These are phyloP conservation scores for Agrochola litura DNA, from an alignment of 2,888 invertebrate genomes.

Conservation along the genomic window DNA sequence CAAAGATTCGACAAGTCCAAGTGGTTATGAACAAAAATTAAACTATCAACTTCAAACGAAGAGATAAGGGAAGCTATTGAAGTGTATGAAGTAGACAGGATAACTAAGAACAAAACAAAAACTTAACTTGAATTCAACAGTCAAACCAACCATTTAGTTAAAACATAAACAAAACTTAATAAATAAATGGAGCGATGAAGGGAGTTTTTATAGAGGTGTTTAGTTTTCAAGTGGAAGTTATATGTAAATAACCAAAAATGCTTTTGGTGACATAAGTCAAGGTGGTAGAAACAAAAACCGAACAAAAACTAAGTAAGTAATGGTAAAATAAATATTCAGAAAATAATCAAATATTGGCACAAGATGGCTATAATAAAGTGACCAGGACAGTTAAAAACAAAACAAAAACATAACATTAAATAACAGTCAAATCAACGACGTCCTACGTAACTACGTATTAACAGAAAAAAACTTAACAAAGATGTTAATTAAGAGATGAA, in stretches of 20 bases:
- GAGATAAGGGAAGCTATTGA: neutral
- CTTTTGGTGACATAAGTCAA: neutral
- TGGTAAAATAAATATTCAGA: neutral
- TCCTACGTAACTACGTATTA: slow-evolving; percentile 8
- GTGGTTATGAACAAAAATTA: slow-evolving; percentile 17
- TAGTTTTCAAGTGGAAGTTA: neutral
- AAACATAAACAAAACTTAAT: slow-evolving; percentile 36
- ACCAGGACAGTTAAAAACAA: slow-evolving; percentile 53
- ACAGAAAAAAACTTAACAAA: slow-evolving; percentile 36
- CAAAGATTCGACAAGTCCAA: neutral
- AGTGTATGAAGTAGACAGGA: slow-evolving; percentile 2
- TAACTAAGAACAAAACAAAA: slow-evolving; percentile 44
- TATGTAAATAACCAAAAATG: slow-evolving; percentile 1
- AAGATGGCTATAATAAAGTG: slow-evolving; percentile 4
- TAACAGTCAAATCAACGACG: slow-evolving; percentile 67
- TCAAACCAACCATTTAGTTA: slow-evolving; percentile 28
- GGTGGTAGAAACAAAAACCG: neutral
- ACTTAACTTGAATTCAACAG: slow-evolving; percentile 51
- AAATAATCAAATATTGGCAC: neutral
- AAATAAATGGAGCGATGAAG: neutral
- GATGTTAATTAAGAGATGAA: neutral
- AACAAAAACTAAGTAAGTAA: neutral
- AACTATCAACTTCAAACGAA: slow-evolving; percentile 20
- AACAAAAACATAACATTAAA: slow-evolving; percentile 73
- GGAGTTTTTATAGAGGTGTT: neutral